Base-by-base conservation (phyloP, 92 coral and sea anemone species). In the Epizoanthus scotinus region DNA sequence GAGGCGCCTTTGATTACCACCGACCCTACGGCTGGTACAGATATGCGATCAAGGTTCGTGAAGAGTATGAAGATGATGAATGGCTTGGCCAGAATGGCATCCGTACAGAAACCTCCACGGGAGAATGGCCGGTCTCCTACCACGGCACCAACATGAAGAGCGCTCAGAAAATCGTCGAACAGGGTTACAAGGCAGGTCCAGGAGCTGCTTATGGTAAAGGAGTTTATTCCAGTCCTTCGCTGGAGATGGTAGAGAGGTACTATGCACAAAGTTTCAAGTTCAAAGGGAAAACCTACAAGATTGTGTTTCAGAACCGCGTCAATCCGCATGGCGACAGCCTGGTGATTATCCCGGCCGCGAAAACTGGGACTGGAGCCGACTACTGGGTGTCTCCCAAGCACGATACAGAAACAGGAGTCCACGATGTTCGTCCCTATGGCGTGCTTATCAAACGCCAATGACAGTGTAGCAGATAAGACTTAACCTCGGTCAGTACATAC, bases 21-120 rank as follows among this genome's bases (percentile, higher is more conserved):
- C 92, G 95, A 40, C 95, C 95, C 10, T 91, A 86, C 62, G 95
- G 95, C 2, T 91, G 95, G 95, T 79, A 79, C 12, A 82, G 92
- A 77, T 31, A 25, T 15, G 95, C 91, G 28, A 24, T 91, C 26
- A 88, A 77, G 53, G 95, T 86, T 13, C 54, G 38, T 4, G 83
- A 68, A 61, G 79, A 22, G 0, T 72, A 72, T 27, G 60, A 58
- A 12, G 84, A 83, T 64, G 70, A 83, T 67, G 18, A 19, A 0
- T 91, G 95, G 95, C 90, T 91, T 50, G 92, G 95, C 4, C 86
- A 84, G 2, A 25, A 88, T 28, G 95, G 95, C 15, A 83, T 88
- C 10, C 88, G 95, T 26, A 91, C 92, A 0, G 65, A 63, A 50
- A 61, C 78, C 14, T 65, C 87, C 24, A 52, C 77, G 6, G 88